Evolutionary conservation across 2,797 vertebrate genomes (phyloP).

Genomic region (Ara ararauna): DNA sequence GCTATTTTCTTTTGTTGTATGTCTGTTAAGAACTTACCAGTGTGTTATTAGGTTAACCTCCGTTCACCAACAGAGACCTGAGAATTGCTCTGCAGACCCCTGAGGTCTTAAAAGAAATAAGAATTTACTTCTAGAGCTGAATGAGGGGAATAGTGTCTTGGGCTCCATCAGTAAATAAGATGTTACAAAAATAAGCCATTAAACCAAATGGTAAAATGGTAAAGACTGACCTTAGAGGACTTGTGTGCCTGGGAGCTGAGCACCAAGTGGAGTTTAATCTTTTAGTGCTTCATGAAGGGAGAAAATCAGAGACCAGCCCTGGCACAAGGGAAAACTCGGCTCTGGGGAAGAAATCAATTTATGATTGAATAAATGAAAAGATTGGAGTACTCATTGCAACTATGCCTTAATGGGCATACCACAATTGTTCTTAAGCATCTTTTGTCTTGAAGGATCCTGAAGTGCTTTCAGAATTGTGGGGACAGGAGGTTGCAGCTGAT

Average conservation of each 20-base stretch:
- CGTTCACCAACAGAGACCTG: not conserved
- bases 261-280: not conserved
- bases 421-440: not conserved
- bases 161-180: not conserved
- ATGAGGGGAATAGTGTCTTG: not conserved
- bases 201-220: not conserved
- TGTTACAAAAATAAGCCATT: not conserved
- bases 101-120: not conserved
- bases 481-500: not conserved
- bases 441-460: not conserved
- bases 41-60: not conserved
- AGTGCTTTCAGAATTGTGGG: slow-evolving; percentile 20
- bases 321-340: not conserved
- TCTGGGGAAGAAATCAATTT: slow-evolving; percentile 33
- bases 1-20: not conserved
- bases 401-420: not conserved
- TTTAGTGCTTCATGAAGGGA: not conserved
- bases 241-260: not conserved
- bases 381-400: not conserved
- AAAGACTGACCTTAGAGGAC: not conserved
- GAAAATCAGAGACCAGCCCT: not conserved
- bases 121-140: not conserved
- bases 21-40: not conserved
- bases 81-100: not conserved
- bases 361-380: slow-evolving; percentile 41